These are phyloP conservation scores for Melospiza melodia DNA, from an alignment of 2,113 vertebrate species.

Conservation along the genomic window DNA sequence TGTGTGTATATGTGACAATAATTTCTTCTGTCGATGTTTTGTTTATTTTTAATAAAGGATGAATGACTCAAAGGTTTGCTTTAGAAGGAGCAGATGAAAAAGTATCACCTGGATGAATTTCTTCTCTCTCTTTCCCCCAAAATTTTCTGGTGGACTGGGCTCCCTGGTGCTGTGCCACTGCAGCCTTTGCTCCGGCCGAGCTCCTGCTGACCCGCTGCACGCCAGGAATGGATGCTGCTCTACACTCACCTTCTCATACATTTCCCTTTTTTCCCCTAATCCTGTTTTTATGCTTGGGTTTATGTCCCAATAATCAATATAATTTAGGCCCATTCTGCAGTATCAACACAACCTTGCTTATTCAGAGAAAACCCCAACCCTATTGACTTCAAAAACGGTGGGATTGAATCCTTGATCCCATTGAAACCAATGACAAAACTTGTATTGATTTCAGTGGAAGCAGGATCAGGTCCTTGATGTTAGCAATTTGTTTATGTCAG, in stretches of 20 bases:
- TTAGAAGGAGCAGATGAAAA: neutral
- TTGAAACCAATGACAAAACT: slow-evolving; percentile 26
- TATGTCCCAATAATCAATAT: neutral
- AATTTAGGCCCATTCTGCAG: neutral
- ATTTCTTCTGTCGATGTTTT: slow-evolving; percentile 39
- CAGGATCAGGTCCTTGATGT: slow-evolving; percentile 19
- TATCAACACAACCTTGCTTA: neutral
- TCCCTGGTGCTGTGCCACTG: neutral
- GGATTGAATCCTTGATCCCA: neutral
- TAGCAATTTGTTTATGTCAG: neutral
- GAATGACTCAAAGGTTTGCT: slow-evolving; percentile 1
- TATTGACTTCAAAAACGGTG: neutral
- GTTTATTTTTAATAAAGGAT: slow-evolving; percentile 60
- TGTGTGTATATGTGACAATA: neutral
- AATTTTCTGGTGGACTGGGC: neutral
- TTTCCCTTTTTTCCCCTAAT: neutral
- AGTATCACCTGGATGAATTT: neutral
- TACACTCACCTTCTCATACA: neutral
- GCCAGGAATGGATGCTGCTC: neutral
- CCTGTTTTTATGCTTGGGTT: neutral
- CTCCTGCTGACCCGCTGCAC: neutral
- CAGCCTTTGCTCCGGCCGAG: neutral
- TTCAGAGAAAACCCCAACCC: neutral
- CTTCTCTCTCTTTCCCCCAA: neutral
- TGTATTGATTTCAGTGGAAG: neutral